Evolutionary conservation across 2,113 vertebrate genomes (phyloP).

Genomic region (Colistium nudipinnis): DNA sequence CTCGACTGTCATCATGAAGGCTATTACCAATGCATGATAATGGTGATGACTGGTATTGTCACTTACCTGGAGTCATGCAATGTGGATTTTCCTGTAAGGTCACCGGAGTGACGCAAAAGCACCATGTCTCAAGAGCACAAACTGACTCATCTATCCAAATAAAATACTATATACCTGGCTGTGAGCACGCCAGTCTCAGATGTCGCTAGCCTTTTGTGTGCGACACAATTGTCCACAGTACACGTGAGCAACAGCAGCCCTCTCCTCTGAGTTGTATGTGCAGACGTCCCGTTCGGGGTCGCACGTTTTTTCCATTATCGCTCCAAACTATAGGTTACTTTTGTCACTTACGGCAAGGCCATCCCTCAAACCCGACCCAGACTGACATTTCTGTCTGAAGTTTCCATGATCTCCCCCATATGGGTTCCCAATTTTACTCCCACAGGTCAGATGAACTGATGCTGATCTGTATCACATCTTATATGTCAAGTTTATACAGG

Average conservation of each 20-base stretch:
- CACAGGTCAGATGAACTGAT: constrained; percentile 11
- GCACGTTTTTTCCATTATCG: neutral
- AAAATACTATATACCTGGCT: constrained; percentile 64
- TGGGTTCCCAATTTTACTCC: constrained; percentile 23
- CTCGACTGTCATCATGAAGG: constrained; percentile 52
- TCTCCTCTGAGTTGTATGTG: neutral
- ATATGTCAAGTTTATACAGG: neutral
- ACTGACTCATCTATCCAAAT: constrained; percentile 78
- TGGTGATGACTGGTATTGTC: constrained; percentile 76
- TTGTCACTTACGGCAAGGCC: neutral
- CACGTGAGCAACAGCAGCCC: neutral
- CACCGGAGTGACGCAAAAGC: constrained; percentile 78
- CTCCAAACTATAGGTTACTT: neutral
- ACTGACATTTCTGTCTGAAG: neutral
- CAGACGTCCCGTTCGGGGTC: neutral
- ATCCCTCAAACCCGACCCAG: neutral
- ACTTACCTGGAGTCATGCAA: constrained; percentile 74
- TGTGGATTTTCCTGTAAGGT: constrained; percentile 85
- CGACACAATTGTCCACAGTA: neutral
- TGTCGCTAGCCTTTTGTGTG: constrained; percentile 2
- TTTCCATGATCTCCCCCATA: constrained; percentile 1
- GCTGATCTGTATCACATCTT: constrained; percentile 2
- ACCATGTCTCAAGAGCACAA: constrained; percentile 67
- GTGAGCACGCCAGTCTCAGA: constrained; percentile 22
- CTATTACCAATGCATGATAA: constrained; percentile 64